Evolutionary conservation across 2,113 vertebrate genomes (phyloP), one percentile per base, ranked within the genome.

Genomic region (Anser cygnoides): DNA sequence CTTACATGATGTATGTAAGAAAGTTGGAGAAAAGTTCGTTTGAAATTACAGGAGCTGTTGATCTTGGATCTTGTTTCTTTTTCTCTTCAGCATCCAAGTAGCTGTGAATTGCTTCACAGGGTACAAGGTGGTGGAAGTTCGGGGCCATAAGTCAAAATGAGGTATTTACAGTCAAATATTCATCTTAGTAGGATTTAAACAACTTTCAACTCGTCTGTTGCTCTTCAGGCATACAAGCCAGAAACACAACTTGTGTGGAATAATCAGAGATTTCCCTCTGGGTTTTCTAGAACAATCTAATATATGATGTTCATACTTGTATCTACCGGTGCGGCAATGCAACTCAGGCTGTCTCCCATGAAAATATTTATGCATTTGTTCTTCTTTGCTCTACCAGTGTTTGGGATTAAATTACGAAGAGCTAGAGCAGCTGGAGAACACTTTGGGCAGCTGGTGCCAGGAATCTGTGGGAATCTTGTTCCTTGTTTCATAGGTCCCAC

Each of bases 291-390:
- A 73, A 62, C 6, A 95, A 49, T 28, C 65, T 20, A 2, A 28
- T 84, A 1, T 44, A 26, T 54, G 46, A 44, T 44, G n/a, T 43
- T 65, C 2, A 10, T 62, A 31, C 25, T 0, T 0, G 1, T 86
- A 11, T 57, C 6, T 59, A 28, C 13, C 16, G 55, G 11, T 22
- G 39, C 29, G 39, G 10, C 71, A 14, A 33, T 0, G 2, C 20
- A 29, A 52, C 49, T 82, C 39, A 20, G 1, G 43, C 8, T 82
- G 13, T 70, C 79, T 46, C 14, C 26, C 31, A 46, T 17, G 15
- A 54, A 62, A 77, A 41, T 41, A 49, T 2, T 19, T 26, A 62
- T 70, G 13, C 17, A 29, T 50, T 67, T 0, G 2, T 41, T 74
- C 1, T 1, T 78, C 39, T 68, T 76, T 25, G 29, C 62, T 77